phyloP scores from a whole-genome alignment of 2,888 invertebrate species.

The Alloplasta piceator region DNA sequence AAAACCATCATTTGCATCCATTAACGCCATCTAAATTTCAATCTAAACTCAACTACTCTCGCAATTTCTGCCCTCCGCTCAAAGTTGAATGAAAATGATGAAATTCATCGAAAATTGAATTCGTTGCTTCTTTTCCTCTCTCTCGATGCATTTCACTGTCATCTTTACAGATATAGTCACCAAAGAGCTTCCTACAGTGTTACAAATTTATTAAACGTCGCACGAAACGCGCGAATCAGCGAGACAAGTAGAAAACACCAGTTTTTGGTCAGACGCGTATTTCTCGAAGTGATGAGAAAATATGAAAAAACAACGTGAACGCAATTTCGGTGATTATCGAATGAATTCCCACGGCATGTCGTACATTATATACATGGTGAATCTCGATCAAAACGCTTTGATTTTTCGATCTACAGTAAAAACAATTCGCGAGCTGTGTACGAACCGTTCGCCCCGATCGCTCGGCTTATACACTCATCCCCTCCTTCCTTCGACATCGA shows the following conservation, averaged over 20 bases:
- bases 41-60: too few species aligned
- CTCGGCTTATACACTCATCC: conserved; percentile 48
- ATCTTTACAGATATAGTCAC: too few species aligned
- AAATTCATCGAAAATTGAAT: too few species aligned
- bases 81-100: too few species aligned
- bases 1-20: too few species aligned
- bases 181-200: too few species aligned
- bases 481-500: not conserved
- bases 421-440: conserved; percentile 24
- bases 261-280: conserved; percentile 22
- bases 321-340: not conserved
- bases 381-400: not conserved
- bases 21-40: too few species aligned
- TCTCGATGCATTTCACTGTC: too few species aligned
- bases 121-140: too few species aligned
- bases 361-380: not conserved
- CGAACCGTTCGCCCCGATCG: conserved; percentile 18
- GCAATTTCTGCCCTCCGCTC: too few species aligned
- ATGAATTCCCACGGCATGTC: not conserved
- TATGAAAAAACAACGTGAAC: not conserved
- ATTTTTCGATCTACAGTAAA: not conserved
- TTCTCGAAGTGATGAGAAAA: not conserved
- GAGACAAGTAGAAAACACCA: conserved; percentile 36
- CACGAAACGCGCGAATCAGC: not conserved
- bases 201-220: not conserved